Percentiles rank a stretch among this genome's conserved stretches.
Conservation (phyloP, 1,140 invertebrate genomes). For the Plectus sambesii region DNA sequence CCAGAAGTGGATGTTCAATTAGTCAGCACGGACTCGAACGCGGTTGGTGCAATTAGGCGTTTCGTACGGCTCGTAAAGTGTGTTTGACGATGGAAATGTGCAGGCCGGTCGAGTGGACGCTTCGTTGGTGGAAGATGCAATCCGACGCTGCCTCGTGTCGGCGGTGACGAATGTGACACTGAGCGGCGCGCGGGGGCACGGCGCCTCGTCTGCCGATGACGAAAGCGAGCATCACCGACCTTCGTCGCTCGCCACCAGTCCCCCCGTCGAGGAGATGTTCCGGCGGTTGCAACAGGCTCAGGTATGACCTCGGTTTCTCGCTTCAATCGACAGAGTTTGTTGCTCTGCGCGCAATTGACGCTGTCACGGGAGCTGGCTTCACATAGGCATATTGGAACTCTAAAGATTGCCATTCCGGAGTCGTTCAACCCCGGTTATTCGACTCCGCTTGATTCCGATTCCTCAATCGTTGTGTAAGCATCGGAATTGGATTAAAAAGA, state of each 20-base stretch:
- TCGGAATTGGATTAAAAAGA: no score
- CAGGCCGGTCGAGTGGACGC: constrained; percentile 7
- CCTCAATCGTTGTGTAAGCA: no score
- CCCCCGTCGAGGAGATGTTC: constrained; percentile 22
- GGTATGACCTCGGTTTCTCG: not conserved
- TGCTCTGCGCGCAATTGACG: no score
- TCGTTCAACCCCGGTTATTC: no score
- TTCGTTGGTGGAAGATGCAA: constrained; percentile 24
- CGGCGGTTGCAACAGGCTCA: constrained; percentile 23
- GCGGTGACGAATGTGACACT: constrained; percentile 34
- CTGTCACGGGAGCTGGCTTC: no score
- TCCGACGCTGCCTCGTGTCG: constrained; percentile 31
- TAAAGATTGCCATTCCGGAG: no score
- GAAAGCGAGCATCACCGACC: no score
- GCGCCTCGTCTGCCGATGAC: not conserved
- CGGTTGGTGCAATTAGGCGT: constrained; percentile 7
- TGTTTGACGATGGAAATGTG: constrained; percentile 12
- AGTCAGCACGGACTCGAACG: constrained; percentile 22
- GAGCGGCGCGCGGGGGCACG: constrained; percentile 16
- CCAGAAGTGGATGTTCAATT: constrained; percentile 35
- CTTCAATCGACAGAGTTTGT: not conserved
- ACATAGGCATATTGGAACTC: no score
- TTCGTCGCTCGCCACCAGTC: not conserved
- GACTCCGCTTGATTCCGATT: no score
- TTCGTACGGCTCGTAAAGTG: constrained; percentile 10